Evolutionary conservation across 2,113 vertebrate genomes (phyloP).

Genomic region (Agapornis roseicollis): DNA sequence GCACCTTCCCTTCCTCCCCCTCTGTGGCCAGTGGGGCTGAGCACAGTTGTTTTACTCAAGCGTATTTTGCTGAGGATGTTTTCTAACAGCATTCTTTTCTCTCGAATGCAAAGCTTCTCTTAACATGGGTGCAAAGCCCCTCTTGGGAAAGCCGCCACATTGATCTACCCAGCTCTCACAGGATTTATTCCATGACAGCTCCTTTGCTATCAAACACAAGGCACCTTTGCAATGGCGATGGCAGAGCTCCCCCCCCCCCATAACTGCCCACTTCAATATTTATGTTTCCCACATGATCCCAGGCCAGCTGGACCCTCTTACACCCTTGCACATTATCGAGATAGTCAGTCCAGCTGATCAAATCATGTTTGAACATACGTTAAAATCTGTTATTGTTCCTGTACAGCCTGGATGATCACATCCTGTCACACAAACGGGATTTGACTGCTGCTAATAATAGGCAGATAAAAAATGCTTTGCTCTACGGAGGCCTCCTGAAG

Average conservation of each 20-base stretch:
- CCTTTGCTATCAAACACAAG: not conserved
- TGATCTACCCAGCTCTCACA: fast-evolving
- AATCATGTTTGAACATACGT: slow-evolving; percentile 49
- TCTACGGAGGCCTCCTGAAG: slow-evolving; percentile 45
- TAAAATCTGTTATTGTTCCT: slow-evolving; percentile 38
- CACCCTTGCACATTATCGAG: slow-evolving; percentile 2
- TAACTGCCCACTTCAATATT: not conserved
- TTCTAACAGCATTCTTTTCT: not conserved
- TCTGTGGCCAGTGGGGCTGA: not conserved
- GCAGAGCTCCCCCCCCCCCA: slow-evolving; percentile 5
- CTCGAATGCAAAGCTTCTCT: not conserved
- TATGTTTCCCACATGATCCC: slow-evolving; percentile 2
- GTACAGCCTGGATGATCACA: not conserved
- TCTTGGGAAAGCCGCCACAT: not conserved
- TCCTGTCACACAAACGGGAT: slow-evolving; percentile 9
- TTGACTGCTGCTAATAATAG: slow-evolving; percentile 73
- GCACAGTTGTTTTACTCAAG: not conserved
- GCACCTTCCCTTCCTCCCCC: slow-evolving; percentile 65
- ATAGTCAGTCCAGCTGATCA: slow-evolving; percentile 17
- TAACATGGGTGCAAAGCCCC: not conserved
- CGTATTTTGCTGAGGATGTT: fast-evolving
- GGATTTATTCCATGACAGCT: not conserved
- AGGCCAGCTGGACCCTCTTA: slow-evolving; percentile 59
- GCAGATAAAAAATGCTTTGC: slow-evolving; percentile 31
- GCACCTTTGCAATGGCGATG: not conserved